A percentile compares a stretch with the other conserved stretches of the same genome.
phyloP scores from a whole-genome alignment of 2,888 invertebrate species.

The Agriopis aurantiaria region DNA sequence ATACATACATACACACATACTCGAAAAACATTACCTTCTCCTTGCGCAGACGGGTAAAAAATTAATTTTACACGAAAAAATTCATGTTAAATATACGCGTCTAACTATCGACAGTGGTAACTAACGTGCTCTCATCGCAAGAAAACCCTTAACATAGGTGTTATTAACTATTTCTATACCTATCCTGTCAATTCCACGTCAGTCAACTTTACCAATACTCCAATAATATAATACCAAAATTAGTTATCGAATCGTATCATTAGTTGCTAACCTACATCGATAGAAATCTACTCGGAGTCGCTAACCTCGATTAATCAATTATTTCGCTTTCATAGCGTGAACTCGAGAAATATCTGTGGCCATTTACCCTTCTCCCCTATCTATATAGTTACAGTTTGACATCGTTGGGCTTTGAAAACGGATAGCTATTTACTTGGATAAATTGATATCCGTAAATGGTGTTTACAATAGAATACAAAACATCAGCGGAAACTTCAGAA shows the following conservation, averaged over 20 bases:
- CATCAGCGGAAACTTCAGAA: no score
- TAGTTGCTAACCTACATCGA: constrained; percentile 5
- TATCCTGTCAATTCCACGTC: no score
- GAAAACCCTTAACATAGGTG: no score
- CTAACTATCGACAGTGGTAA: no score
- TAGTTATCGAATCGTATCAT: constrained; percentile 9
- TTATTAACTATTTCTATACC: no score
- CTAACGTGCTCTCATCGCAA: no score
- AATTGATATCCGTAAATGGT: background rate
- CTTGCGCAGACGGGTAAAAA: no score
- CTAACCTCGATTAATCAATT: constrained; percentile 32
- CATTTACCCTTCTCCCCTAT: constrained; percentile 21
- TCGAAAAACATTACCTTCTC: no score
- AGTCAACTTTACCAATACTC: background rate
- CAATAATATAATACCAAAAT: background rate
- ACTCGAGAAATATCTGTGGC: constrained; percentile 23
- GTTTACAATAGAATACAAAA: no score
- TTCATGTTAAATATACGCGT: no score
- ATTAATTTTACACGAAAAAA: no score
- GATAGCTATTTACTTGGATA: background rate
- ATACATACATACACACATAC: no score
- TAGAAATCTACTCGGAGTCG: constrained; percentile 22
- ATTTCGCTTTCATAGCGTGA: constrained; percentile 27
- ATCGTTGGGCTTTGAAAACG: background rate
- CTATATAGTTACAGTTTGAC: constrained; percentile 13